phyloP scores from a whole-genome alignment of 2,113 vertebrate genomes.

The Megalops atlanticus region DNA sequence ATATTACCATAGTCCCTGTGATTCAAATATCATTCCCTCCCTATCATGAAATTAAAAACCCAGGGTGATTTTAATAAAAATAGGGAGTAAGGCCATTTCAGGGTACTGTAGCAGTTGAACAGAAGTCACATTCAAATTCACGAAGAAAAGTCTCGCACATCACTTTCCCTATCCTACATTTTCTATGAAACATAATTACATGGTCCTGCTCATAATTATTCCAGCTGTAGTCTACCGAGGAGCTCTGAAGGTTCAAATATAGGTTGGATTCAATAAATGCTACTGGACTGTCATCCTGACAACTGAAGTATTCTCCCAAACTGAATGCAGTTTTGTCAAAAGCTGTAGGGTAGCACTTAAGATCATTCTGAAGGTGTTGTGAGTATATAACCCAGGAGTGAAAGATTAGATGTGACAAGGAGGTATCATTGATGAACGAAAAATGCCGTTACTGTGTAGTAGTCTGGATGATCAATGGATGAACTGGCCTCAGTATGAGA shows the following conservation, averaged over 20 bases:
- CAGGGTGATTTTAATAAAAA: too few species aligned
- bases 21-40: too few species aligned
- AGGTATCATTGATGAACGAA: too few species aligned
- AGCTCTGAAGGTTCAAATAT: not conserved
- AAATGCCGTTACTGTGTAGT: too few species aligned
- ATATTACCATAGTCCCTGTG: too few species aligned
- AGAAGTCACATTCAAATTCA: too few species aligned
- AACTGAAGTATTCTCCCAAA: not conserved
- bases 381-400: not conserved
- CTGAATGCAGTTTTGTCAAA: slow-evolving; percentile 5
- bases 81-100: too few species aligned
- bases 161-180: not conserved
- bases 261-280: not conserved
- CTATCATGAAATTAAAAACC: too few species aligned
- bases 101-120: too few species aligned
- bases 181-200: not conserved
- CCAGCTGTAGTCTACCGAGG: not conserved
- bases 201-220: not conserved
- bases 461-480: not conserved
- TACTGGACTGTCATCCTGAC: not conserved
- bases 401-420: not conserved
- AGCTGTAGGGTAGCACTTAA: not conserved
- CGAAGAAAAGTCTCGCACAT: too few species aligned
- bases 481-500: too few species aligned
- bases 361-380: not conserved